Base-by-base conservation (phyloP, 2,113 vertebrate species). In the Hippocampus mohnikei region DNA sequence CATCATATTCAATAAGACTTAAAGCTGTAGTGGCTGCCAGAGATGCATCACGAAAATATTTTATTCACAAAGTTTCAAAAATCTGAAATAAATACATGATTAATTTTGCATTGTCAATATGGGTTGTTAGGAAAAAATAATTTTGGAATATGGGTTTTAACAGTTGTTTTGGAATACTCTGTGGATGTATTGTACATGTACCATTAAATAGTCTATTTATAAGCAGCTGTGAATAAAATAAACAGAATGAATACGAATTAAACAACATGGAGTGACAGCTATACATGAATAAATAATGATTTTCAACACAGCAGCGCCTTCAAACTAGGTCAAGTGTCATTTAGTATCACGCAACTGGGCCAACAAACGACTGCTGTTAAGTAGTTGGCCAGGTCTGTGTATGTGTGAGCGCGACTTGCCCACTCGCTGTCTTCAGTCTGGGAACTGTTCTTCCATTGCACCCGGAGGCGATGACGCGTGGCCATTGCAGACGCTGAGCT, bases 401-500 rank as follows among this genome's bases (percentile, higher is more conserved):
- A 23, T 50, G n/a, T 25, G 52, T 48, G 59, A 16, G 4, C 3
- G 12, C 37, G 18, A 23, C 10, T 25, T 21, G 65, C 65, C 25
- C 46, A 33, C 46, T 52, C n/a, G 11, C 70, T 67, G 58, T 40
- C 59, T 46, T 25, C 40, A 56, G 59, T 72, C 66, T 72, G 56
- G 61, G 27, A 74, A 69, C 40, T 16, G 55, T 72, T 27, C 23
- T 27, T 0, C 63, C 46, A 56, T 77, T 75, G 29, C 40, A 63
- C 33, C 21, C 72, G 67, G 70, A 29, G 60, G 70, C 11, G 42
- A 41, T 80, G 61, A 70, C 41, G 46, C 63, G n/a, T 72, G 41
- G 44, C 42, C 52, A 55, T 72, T 66, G 48, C 65, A n/a, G 65
- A 71, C 23, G 69, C n/a, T 77, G 56, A 65, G 42, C 1, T 0